A percentile compares a stretch with the other conserved stretches of the same genome.
Evolutionary conservation across 2,888 invertebrate genomes (phyloP).

Genomic region (Phyllotreta cruciferae): DNA sequence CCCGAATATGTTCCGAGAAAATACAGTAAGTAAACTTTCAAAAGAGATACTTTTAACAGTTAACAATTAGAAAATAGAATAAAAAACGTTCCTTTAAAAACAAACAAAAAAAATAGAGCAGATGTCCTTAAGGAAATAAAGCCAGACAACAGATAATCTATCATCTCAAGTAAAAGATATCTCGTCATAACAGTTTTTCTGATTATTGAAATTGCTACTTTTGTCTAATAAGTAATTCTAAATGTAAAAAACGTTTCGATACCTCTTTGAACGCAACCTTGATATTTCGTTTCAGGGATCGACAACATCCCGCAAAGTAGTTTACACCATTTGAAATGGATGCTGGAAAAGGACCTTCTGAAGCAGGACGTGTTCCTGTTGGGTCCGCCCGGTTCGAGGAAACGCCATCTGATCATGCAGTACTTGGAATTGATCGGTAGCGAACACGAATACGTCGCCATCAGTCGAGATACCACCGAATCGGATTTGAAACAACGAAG

Average conservation of each 20-base stretch:
- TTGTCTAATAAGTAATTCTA: too few species aligned
- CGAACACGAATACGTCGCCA: slow-evolving; percentile 91
- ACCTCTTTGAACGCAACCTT: too few species aligned
- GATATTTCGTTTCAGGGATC: slow-evolving; percentile 59
- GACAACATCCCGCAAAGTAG: slow-evolving; percentile 73
- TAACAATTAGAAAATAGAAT: too few species aligned
- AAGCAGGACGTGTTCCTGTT: slow-evolving; percentile 96
- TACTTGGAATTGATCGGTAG: slow-evolving; percentile 87
- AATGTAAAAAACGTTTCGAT: too few species aligned
- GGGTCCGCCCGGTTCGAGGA: slow-evolving; percentile 86
- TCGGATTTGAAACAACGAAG: slow-evolving; percentile 95
- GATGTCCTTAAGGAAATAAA: background rate
- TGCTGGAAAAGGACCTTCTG: slow-evolving; percentile 92
- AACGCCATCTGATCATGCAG: slow-evolving; percentile 84
- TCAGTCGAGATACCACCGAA: slow-evolving; percentile 96
- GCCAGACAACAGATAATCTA: too few species aligned
- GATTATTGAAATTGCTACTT: slow-evolving; percentile 34
- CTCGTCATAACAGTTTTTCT: background rate
- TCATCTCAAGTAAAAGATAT: background rate
- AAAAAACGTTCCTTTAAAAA: too few species aligned
- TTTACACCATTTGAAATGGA: slow-evolving; percentile 88
- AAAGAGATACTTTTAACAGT: too few species aligned
- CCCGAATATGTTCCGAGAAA: slow-evolving; percentile 85
- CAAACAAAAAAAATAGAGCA: too few species aligned
- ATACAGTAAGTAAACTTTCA: slow-evolving; percentile 77